Base-by-base conservation (phyloP, 1,140 invertebrate genomes). In the Drosophila asahinai region DNA sequence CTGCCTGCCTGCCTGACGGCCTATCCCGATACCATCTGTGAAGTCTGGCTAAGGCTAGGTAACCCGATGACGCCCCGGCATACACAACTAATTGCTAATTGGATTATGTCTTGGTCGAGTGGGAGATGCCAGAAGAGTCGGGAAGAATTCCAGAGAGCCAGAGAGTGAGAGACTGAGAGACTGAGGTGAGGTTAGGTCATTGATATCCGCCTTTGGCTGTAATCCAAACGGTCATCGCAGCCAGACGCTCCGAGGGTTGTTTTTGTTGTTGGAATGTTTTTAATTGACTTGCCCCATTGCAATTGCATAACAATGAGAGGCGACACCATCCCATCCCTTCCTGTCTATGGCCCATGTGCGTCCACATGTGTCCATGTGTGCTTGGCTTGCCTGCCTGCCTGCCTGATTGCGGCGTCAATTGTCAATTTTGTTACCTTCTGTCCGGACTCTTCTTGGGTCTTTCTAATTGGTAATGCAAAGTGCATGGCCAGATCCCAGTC, bases 11-110 rank as follows among this genome's bases (percentile, higher is more conserved):
- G 12, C 15, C 40, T 65, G 15, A 40, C 57, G 38, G 17, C 9
- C 57, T 47, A 51, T 51, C 15, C 67, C 75, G 77, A 87, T 57
- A 67, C 81, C 84, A 81, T 81, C 77, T 75, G 72, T 70, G 68
- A 71, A 54, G 62, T 47, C 22, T 14, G 52, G 36, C 54, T 22
- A 77, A 73, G 84, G 68, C 65, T 75, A 81, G 83, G 83, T 87
- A 84, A 84, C 86, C 83, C 61, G 80, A 86, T 70, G 77, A 83
- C 80, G 83, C 67, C 48, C 75, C 45, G 70, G 67, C 80, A 80
- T 77, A 87, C 86, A 89, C 84, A 89, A 89, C 84, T 89, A 90
- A 87, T 87, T 87, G 86, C 84, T 87, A 87, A 89, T 89, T 89
- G 84, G 84, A 89, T 89, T 89, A 89, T 89, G 84, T 89, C 86